Base-by-base conservation (phyloP, 1,140 invertebrate species). In the Bombus confusus region DNA sequence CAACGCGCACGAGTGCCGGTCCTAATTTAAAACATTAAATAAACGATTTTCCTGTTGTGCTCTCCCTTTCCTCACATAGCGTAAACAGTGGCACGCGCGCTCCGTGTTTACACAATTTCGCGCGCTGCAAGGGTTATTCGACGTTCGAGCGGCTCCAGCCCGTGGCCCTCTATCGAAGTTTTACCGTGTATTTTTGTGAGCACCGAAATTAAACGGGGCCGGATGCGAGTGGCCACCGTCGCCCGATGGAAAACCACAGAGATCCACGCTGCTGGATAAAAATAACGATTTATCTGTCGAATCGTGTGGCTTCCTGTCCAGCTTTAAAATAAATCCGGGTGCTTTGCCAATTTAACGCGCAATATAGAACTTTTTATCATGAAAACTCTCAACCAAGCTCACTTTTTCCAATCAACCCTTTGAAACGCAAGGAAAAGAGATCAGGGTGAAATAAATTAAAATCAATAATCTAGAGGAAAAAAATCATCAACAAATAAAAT, bases 1-100 rank as follows among this genome's bases (percentile, higher is more conserved):
- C 75, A 69, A 52, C 31, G 31, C 41, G 10, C 37, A 0, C 59
- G 22, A n/a, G 15, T 5, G 3, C 31, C n/a, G 41, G 25, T 64
- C 41, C 68, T 80, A 80, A 85, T 85, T 85, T 85, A 73, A 80
- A 85, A 85, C 52, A n/a, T 85, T 80, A 80, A 85, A 80, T 80
- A 85, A 85, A 85, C 77, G 28, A 57, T 64, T 66, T 77, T 83
- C 73, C 64, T 31, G 22, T 31, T n/a, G 52, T 4, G 8, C 43
- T 22, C 25, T n/a, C 12, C 41, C 43, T 37, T 75, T 18, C 41
- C 57, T 62, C 34, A 28, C 62, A 13, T 39, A 47, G 77, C 41
- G 83, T 80, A 85, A 85, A 80, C 76, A 85, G 41, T 34, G 77
- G 57, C 76, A 80, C 83, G 68, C 83, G 82, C 52, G 52, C 62